phyloP scores from a whole-genome alignment of 2,888 invertebrate species.

The Magallana nippona region DNA sequence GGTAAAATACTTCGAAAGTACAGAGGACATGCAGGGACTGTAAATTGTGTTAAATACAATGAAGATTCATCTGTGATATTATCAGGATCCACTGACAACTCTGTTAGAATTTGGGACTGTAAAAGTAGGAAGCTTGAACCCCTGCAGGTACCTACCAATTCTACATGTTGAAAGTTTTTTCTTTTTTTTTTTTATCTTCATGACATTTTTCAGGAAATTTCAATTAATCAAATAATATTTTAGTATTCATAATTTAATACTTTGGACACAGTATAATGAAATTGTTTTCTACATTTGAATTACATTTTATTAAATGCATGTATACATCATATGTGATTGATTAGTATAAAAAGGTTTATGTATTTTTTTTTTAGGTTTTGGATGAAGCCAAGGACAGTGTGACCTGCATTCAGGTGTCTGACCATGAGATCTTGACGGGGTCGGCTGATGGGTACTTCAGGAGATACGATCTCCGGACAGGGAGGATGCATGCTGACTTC shows the following conservation, averaged over 20 bases:
- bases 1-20: constrained; percentile 91
- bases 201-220: too few species aligned
- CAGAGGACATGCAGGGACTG: constrained; percentile 92
- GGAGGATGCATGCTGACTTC: constrained; percentile 90
- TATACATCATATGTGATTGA: too few species aligned
- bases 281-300: too few species aligned
- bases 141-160: constrained; percentile 83
- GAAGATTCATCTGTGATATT: constrained; percentile 95
- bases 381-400: constrained; percentile 95
- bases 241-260: too few species aligned
- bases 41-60: constrained; percentile 93
- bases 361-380: constrained; percentile 81
- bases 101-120: constrained; percentile 94
- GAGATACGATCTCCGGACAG: constrained; percentile 93
- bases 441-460: constrained; percentile 94
- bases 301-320: too few species aligned
- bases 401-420: constrained; percentile 85
- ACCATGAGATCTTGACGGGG: constrained; percentile 93
- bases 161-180: too few species aligned
- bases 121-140: constrained; percentile 85
- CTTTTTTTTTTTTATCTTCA: too few species aligned
- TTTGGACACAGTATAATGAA: too few species aligned
- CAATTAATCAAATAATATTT: too few species aligned
- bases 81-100: constrained; percentile 96
- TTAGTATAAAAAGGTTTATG: too few species aligned